phyloP scores from a whole-genome alignment of 2,113 vertebrate genomes.

The Procavia capensis region DNA sequence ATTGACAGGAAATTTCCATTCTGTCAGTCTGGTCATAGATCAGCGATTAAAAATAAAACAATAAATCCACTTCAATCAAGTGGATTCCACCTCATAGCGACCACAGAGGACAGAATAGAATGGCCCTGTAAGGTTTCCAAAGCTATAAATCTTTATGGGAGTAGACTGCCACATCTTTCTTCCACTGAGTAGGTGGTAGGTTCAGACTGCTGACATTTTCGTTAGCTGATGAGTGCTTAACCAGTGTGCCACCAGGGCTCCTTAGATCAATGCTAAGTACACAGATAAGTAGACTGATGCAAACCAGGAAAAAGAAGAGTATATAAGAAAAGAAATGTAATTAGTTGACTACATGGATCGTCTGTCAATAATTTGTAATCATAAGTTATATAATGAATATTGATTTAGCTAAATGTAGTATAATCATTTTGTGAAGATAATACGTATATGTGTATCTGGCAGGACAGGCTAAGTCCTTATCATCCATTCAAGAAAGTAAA shows the following conservation, averaged over 20 bases:
- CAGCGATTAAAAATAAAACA: neutral
- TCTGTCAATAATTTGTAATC: slow-evolving; percentile 16
- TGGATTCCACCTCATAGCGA: neutral
- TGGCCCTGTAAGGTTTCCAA: neutral
- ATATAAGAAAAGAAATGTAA: neutral
- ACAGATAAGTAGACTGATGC: neutral
- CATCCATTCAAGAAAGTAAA: neutral
- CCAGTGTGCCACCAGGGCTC: too few species aligned
- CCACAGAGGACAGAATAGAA: neutral
- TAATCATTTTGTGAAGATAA: neutral
- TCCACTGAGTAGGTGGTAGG: neutral
- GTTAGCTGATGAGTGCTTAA: neutral
- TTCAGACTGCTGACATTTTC: neutral
- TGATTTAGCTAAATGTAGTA: neutral
- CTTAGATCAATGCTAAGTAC: too few species aligned
- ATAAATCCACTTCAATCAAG: neutral
- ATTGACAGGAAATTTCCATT: neutral
- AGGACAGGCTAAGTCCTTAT: neutral
- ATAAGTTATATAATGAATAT: neutral
- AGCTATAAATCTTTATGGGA: neutral
- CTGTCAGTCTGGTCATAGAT: neutral
- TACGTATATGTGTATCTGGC: neutral
- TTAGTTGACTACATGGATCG: neutral
- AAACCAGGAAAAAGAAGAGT: neutral
- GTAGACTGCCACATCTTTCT: neutral